These are phyloP conservation scores for Drosophila cardini DNA, from an alignment of 1,140 invertebrate genomes.

Conservation along the genomic window DNA sequence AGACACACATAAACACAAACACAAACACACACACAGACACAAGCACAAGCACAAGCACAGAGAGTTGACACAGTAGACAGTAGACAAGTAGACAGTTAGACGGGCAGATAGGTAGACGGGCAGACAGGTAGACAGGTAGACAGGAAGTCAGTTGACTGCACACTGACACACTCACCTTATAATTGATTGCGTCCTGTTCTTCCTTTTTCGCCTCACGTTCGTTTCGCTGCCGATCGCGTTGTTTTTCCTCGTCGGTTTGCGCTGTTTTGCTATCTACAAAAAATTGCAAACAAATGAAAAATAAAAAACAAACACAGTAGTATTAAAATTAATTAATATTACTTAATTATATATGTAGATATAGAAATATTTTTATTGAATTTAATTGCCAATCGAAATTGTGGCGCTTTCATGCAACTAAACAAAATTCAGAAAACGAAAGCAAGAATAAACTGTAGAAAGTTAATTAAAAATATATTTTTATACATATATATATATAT, in stretches of 20 bases:
- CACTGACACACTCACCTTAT: constrained; percentile 80
- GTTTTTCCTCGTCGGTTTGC: constrained; percentile 85
- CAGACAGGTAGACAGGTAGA: constrained; percentile 1
- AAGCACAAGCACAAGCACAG: neutral
- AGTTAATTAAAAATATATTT: neutral
- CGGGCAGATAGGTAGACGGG: neutral
- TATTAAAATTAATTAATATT: too few relatives aligned
- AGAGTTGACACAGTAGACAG: neutral
- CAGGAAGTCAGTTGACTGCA: constrained; percentile 15
- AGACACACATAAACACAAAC: neutral
- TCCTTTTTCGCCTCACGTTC: constrained; percentile 84
- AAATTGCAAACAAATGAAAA: neutral
- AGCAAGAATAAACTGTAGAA: neutral
- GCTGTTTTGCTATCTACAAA: constrained; percentile 81
- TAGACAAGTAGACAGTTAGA: neutral
- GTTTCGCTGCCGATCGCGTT: constrained; percentile 84
- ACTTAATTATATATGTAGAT: too few relatives aligned
- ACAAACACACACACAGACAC: neutral
- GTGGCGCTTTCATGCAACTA: constrained; percentile 21
- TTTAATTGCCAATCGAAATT: too few relatives aligned
- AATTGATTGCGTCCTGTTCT: constrained; percentile 84
- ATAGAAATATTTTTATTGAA: too few relatives aligned
- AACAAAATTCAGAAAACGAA: constrained; percentile 3
- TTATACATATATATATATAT: neutral
- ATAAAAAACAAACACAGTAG: constrained; percentile 17